Conservation (phyloP, 2,113 vertebrate species). For the Potamarius usumacintae region DNA sequence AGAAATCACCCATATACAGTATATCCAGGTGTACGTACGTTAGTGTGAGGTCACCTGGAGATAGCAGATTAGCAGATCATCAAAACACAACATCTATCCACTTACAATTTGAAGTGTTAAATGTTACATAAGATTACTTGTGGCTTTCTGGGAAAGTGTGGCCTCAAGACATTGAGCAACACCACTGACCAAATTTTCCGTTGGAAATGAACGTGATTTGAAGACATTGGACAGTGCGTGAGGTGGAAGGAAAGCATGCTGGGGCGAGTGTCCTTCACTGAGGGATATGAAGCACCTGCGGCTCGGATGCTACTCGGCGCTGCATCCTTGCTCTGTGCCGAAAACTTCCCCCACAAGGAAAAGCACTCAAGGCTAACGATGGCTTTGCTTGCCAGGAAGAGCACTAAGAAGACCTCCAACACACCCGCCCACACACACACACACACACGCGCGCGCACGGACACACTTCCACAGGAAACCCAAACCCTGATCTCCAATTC, state of each 20-base stretch:
- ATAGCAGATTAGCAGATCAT: background rate
- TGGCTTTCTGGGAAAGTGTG: background rate
- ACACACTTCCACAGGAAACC: conserved; percentile 33
- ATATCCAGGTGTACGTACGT: background rate
- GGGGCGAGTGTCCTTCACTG: conserved; percentile 49
- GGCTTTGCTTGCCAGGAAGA: conserved; percentile 27
- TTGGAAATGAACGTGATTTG: background rate
- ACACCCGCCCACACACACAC: conserved; percentile 17
- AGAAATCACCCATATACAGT: background rate
- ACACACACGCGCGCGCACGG: background rate
- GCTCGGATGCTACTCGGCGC: conserved; percentile 52
- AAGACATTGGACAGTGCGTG: conserved; percentile 12
- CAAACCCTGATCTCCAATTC: conserved; percentile 27
- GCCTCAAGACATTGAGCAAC: background rate
- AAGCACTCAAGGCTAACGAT: conserved; percentile 57
- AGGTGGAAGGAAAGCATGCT: background rate
- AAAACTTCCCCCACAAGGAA: conserved; percentile 57
- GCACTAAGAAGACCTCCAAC: conserved; percentile 43
- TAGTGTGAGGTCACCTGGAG: background rate
- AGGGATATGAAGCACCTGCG: conserved; percentile 61
- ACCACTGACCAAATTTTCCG: background rate
- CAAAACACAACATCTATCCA: background rate
- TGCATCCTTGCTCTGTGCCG: conserved; percentile 52
- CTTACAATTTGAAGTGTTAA: background rate
- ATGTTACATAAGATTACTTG: background rate